phyloP scores from a whole-genome alignment of 92 coral and sea anemone species.

The Desmophyllum pertusum region DNA sequence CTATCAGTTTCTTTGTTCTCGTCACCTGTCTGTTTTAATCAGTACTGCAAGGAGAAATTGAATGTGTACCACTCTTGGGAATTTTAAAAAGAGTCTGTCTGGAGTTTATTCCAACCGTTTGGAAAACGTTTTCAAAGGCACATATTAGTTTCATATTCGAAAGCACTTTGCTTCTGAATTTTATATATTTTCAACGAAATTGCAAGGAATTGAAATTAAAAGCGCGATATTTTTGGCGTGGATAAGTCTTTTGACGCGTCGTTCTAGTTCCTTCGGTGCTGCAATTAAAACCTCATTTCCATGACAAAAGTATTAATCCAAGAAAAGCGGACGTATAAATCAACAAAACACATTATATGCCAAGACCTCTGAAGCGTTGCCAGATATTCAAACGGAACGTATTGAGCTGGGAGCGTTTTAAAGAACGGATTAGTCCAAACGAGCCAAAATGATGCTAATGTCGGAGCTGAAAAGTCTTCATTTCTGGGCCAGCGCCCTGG shows the following conservation, averaged over 20 bases:
- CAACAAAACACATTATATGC: not conserved
- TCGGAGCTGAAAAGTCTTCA: conserved; percentile 60
- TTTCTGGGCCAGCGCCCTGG: conserved; percentile 83
- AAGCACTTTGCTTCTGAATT: not conserved
- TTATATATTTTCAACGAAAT: not conserved
- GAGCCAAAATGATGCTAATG: conserved; percentile 19
- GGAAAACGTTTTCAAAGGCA: not conserved
- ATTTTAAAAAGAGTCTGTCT: not conserved
- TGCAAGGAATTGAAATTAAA: not conserved
- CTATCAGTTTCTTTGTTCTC: not conserved
- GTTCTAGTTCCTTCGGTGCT: not conserved
- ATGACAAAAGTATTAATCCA: conserved; percentile 42
- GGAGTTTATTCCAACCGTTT: not conserved
- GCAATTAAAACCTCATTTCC: conserved; percentile 34
- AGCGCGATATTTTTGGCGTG: not conserved
- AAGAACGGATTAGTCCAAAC: not conserved
- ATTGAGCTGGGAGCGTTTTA: not conserved
- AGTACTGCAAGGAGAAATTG: not conserved
- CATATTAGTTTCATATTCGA: not conserved
- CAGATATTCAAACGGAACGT: conserved; percentile 14
- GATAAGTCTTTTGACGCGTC: not conserved
- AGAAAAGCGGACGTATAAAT: not conserved
- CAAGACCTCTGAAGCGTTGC: conserved; percentile 21
- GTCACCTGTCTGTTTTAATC: not conserved
- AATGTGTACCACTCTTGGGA: not conserved